Base-by-base conservation (phyloP, 2,113 vertebrate genomes). In the Cochlearius cochlearius region DNA sequence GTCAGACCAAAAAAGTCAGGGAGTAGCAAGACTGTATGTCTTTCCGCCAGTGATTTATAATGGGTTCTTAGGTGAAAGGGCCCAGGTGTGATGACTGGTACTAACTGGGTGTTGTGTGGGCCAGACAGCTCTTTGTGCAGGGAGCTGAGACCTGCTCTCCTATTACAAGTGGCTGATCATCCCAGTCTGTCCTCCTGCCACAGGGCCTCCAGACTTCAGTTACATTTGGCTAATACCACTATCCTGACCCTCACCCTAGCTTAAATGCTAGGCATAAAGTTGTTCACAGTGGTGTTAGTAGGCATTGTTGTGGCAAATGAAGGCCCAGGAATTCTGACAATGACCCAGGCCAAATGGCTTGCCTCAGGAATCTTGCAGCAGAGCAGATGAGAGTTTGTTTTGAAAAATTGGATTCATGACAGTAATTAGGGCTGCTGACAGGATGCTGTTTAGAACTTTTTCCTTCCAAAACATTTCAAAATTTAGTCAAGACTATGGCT, bases 401-500 rank as follows among this genome's bases (percentile, higher is more conserved):
- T 76, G 58, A 96, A 97, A 95, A 95, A 90, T 32, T 4, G 4
- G 73, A 83, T 89, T 92, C 75, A 89, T 53, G 72, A 94, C 95
- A 89, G 69, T 90, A 96, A 98, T 97, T 95, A 96, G 66, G 64
- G 69, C 43, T 97, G 38, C 77, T 95, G 83, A 86, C 76, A 96
- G 94, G 64, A 94, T 86, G 56, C n/a, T 80, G 71, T 60, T 98
- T 96, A 92, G 92, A 96, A 88, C 47, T 81, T 30, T 45, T 94
- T 36, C 59, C 67, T 96, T 97, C 82, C 81, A 96, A 97, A 98
- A 93, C 32, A 88, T 95, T 97, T 97, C 83, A 96, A 85, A 97
- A 94, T 95, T 94, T 91, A 90, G 71, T 66, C 58, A 53, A 78
- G n/a, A 12, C 62, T 90, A 16, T 87, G 78, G 64, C 50, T 67